A percentile compares a stretch with the other conserved stretches of the same genome.
Evolutionary conservation across 2,888 invertebrate genomes (phyloP).

Genomic region (Phorcus lineatus): DNA sequence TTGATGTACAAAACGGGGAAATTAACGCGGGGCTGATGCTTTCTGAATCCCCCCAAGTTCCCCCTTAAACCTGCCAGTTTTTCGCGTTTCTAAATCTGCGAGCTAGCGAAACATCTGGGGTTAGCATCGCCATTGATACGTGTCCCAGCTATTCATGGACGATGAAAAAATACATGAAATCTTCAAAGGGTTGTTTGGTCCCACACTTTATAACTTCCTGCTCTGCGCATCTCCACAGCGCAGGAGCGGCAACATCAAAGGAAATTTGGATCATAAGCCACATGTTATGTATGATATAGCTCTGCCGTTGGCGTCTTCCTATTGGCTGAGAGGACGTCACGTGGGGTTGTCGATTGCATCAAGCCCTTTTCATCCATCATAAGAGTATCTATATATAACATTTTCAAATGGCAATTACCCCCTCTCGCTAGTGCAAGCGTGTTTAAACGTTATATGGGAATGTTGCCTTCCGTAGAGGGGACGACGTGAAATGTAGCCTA

Average conservation of each 20-base stretch:
- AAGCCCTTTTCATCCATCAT: conserved; percentile 24
- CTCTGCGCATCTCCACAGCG: conserved; percentile 16
- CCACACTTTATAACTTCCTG: conserved; percentile 23
- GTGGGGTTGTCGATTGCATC: conserved; percentile 21
- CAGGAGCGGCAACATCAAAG: conserved; percentile 25
- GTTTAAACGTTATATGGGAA: neutral
- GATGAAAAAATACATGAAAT: conserved; percentile 22
- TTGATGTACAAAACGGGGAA: too few species aligned
- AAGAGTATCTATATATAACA: conserved; percentile 20
- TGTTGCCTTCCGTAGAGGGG: too few species aligned
- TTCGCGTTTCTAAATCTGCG: too few species aligned
- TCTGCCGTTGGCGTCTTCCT: conserved; percentile 8
- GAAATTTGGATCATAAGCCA: conserved; percentile 22
- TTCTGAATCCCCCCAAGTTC: too few species aligned
- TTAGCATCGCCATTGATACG: neutral
- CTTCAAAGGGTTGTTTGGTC: conserved; percentile 11
- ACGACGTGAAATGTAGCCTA: too few species aligned
- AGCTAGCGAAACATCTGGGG: conserved; percentile 7
- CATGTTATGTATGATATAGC: conserved; percentile 22
- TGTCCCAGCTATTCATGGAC: conserved; percentile 8
- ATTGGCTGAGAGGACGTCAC: conserved; percentile 10
- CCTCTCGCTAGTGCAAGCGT: neutral
- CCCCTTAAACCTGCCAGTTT: too few species aligned
- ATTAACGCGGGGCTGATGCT: too few species aligned
- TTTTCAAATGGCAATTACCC: conserved; percentile 21